phyloP scores from a whole-genome alignment of 2,888 invertebrate species.

The Andrena hattorfiana region DNA sequence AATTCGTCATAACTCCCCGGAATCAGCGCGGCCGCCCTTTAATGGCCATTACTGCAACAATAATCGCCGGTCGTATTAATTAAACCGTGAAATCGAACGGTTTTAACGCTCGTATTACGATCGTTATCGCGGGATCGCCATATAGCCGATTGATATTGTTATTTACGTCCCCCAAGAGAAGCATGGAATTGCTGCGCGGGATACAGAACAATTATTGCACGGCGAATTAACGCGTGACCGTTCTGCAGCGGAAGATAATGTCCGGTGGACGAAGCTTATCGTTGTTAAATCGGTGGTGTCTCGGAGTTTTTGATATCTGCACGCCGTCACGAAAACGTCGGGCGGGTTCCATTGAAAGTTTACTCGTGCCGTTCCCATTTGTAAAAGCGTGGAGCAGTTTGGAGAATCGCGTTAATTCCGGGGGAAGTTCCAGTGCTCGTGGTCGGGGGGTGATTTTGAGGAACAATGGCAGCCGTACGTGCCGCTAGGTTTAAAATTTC shows the following conservation, averaged over 20 bases:
- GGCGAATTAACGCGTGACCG: background rate
- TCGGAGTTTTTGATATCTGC: background rate
- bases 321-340: no score
- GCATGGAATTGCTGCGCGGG: background rate
- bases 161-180: background rate
- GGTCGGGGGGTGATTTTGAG: constrained; percentile 34
- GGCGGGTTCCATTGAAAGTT: background rate
- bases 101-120: constrained; percentile 32
- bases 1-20: constrained; percentile 38
- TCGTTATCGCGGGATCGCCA: constrained; percentile 30
- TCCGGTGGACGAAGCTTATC: background rate
- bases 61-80: constrained; percentile 53
- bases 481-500: constrained; percentile 56
- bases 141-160: constrained; percentile 45
- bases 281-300: background rate
- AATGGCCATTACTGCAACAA: constrained; percentile 24
- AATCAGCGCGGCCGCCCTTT: background rate
- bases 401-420: constrained; percentile 42
- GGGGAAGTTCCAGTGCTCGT: background rate
- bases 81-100: constrained; percentile 42
- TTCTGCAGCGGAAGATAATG: background rate
- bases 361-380: background rate
- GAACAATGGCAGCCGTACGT: constrained; percentile 49
- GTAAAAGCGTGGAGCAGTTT: background rate
- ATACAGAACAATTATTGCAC: constrained; percentile 3